Base-by-base conservation (phyloP, 2,888 invertebrate genomes). In the Dryobotodes eremita region DNA sequence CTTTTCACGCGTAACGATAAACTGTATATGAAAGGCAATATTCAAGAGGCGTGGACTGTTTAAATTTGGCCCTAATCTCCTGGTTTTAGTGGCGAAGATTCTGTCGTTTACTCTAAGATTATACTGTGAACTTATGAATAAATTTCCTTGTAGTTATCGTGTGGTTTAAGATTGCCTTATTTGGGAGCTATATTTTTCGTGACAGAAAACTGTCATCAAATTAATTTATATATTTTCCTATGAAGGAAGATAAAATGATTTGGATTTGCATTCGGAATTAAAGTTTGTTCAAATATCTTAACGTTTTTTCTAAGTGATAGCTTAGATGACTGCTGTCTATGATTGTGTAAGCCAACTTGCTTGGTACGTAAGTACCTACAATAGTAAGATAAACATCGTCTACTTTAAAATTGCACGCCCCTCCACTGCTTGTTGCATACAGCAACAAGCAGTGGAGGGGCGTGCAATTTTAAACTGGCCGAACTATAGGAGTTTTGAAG, bases 11-110 rank as follows among this genome's bases (percentile, higher is more conserved):
- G 48, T 23, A 61, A 20, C 75, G 26, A 70, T 61, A 84, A 66
- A 74, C 72, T 78, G 72, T 65, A 79, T 68, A 79, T 77, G 59
- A 81, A 77, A 72, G 70, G 57, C 53, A 72, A 81, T 78, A 78
- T 76, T 71, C 69, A 13, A 61, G 26, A 72, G 31, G 62, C 70
- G 69, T 72, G 50, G 68, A 74, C 80, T 73, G 69, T 79, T 81
- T 83, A 71, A 86, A 86, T 81, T 86, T 79, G 80, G 65, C 46
- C 66, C 64, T 79, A 79, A 88, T 88, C 86, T 80, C 61, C 55
- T 46, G 72, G 69, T 79, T 77, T 81, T 72, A 53, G 55, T 73
- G 46, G 53, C 72, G 31, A 70, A 57, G 31, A 70, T 77, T 80
- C 64, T 36, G 42, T 42, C 72, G 75, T 75, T 86, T 78, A 71